phyloP scores from a whole-genome alignment of 2,113 vertebrate genomes.

The Salvator merianae region DNA sequence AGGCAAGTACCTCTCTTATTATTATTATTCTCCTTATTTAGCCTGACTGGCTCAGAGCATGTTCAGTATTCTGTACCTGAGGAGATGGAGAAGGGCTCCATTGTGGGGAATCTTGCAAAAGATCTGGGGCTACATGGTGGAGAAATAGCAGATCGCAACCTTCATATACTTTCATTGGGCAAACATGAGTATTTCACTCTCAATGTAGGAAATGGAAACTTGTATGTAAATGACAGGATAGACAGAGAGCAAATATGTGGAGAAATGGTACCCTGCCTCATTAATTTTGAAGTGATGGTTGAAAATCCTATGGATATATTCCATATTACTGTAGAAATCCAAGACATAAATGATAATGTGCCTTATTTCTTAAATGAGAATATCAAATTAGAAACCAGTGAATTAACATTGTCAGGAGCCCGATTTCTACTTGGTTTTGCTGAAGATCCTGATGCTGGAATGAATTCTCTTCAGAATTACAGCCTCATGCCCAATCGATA shows the following conservation, averaged over 20 bases:
- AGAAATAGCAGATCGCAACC: slow-evolving; percentile 70
- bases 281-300: slow-evolving; percentile 73
- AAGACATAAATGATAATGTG: slow-evolving; percentile 42
- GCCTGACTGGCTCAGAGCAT: slow-evolving; percentile 53
- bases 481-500: slow-evolving; percentile 59
- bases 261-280: slow-evolving; percentile 53
- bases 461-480: slow-evolving; percentile 68
- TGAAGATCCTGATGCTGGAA: slow-evolving; percentile 62
- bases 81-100: slow-evolving; percentile 73
- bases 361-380: slow-evolving; percentile 57
- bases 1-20: slow-evolving; percentile 58
- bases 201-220: slow-evolving; percentile 65
- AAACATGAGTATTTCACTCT: slow-evolving; percentile 65
- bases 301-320: slow-evolving; percentile 69
- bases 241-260: slow-evolving; percentile 73
- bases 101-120: slow-evolving; percentile 78
- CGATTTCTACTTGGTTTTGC: slow-evolving; percentile 61
- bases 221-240: slow-evolving; percentile 70
- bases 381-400: slow-evolving; percentile 63
- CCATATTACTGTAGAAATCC: slow-evolving; percentile 55
- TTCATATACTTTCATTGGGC: slow-evolving; percentile 66
- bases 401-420: slow-evolving; percentile 47
- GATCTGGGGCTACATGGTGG: slow-evolving; percentile 75
- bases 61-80: slow-evolving; percentile 80
- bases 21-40: slow-evolving; percentile 56